Evolutionary conservation across 2,113 vertebrate genomes (phyloP), one percentile per base, ranked within the genome.

Genomic region (Haemorhous mexicanus): DNA sequence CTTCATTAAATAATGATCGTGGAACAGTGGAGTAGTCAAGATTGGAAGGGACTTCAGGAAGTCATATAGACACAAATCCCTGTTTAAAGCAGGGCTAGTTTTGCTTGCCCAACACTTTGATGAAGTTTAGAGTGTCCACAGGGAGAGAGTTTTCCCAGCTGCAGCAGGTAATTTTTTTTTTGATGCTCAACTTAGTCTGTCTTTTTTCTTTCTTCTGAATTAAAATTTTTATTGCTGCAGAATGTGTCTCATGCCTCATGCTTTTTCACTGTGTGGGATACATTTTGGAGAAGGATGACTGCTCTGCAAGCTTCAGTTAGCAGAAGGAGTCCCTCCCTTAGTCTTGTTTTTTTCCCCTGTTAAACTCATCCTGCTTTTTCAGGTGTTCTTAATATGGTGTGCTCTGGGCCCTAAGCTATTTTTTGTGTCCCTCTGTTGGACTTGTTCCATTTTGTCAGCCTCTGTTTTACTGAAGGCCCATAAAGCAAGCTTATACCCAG

Each of bases 221-320:
- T 76, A 55, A 79, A 72, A 18, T 69, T 90, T 46, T 26, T 88
- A 1, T 32, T 92, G 16, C 50, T 85, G 49, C 41, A 73, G 67
- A 49, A 73, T 39, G 15, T 52, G 28, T 53, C 50, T 78, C 7
- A 37, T 82, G 24, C 41, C 11, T 79, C 44, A 85, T 90, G 17
- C 37, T 35, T 17, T 75, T 85, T 69, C 20, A 26, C 41, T 3
- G 0, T 61, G 56, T 17, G 10, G 21, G 2, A 0, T 49, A 27
- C 19, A 28, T 86, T 53, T 79, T 59, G 37, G 37, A 43, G 27
- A 33, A 68, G 44, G 11, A 39, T 17, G 33, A 6, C 62, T 87
- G 46, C 30, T 68, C 47, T 79, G 33, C 30, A 59, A 55, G 52
- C 23, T 87, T 86, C 43, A 58, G 10, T 72, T 85, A 73, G 56